Percentiles rank a stretch among this genome's conserved stretches.
phyloP scores from a whole-genome alignment of 1,140 invertebrate species.

The Oryzaephilus surinamensis region DNA sequence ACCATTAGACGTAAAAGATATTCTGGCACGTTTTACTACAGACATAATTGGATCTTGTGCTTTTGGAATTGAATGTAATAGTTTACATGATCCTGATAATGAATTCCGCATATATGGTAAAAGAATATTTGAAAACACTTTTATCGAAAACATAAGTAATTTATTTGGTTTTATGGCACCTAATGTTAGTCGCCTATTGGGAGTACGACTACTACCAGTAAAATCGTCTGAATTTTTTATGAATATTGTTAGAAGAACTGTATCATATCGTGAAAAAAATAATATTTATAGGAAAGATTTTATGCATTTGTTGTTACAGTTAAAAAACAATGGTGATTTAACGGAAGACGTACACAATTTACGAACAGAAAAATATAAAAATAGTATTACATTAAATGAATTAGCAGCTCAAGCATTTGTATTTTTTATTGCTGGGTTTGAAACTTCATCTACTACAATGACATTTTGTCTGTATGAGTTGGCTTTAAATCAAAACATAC shows the following conservation, averaged over 20 bases:
- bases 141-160: constrained; percentile 20
- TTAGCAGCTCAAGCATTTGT: constrained; percentile 41
- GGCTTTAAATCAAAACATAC: too few species aligned
- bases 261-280: constrained; percentile 20
- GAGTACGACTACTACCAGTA: neutral
- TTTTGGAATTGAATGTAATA: constrained; percentile 44
- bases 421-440: constrained; percentile 44
- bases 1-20: constrained; percentile 38
- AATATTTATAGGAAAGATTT: constrained; percentile 12
- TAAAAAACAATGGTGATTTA: constrained; percentile 26
- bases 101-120: constrained; percentile 39
- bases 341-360: constrained; percentile 18
- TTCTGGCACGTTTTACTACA: constrained; percentile 39
- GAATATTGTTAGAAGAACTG: constrained; percentile 12
- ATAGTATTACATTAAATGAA: too few species aligned
- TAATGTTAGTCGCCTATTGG: constrained; percentile 20
- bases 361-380: neutral
- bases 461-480: constrained; percentile 39
- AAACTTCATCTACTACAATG: constrained; percentile 37
- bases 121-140: constrained; percentile 20
- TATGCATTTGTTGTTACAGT: constrained; percentile 10
- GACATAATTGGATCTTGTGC: constrained; percentile 45
- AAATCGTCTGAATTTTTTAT: constrained; percentile 1
- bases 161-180: constrained; percentile 17
- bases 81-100: constrained; percentile 38